These are phyloP conservation scores for Sinelater perroti DNA, from an alignment of 2,888 invertebrate species.

Conservation along the genomic window DNA sequence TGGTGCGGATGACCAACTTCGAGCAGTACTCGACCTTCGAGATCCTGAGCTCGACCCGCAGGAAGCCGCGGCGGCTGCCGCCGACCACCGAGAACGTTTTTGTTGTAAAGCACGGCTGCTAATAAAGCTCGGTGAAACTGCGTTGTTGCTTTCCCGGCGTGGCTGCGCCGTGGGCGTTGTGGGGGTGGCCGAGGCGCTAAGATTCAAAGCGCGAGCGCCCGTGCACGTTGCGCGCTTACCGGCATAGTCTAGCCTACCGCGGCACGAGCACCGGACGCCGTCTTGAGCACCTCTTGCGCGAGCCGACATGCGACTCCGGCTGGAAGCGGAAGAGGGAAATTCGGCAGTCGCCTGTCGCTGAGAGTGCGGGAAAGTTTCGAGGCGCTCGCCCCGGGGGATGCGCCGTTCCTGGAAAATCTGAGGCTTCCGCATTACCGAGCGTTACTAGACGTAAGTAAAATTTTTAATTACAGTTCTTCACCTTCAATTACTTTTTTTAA, in stretches of 20 bases:
- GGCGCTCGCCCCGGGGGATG: too few species aligned
- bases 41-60: constrained; percentile 34
- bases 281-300: too few species aligned
- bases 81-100: constrained; percentile 23
- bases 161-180: constrained; percentile 31
- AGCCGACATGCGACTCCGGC: too few species aligned
- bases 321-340: too few species aligned
- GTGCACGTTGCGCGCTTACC: constrained; percentile 34
- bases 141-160: neutral
- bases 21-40: constrained; percentile 39
- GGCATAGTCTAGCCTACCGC: constrained; percentile 36
- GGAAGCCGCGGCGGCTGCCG: constrained; percentile 30
- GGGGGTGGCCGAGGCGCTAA: constrained; percentile 39
- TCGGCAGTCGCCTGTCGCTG: too few species aligned
- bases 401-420: too few species aligned
- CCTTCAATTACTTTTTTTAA: too few species aligned
- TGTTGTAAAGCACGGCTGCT: constrained; percentile 30
- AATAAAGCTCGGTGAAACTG: constrained; percentile 1
- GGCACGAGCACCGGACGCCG: constrained; percentile 30
- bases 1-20: constrained; percentile 36
- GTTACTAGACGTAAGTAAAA: too few species aligned
- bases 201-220: constrained; percentile 38
- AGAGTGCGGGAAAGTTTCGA: too few species aligned
- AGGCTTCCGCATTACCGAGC: too few species aligned
- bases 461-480: too few species aligned